Evolutionary conservation across 2,113 vertebrate species (phyloP).

Genomic region (Haliaeetus leucogaster): DNA sequence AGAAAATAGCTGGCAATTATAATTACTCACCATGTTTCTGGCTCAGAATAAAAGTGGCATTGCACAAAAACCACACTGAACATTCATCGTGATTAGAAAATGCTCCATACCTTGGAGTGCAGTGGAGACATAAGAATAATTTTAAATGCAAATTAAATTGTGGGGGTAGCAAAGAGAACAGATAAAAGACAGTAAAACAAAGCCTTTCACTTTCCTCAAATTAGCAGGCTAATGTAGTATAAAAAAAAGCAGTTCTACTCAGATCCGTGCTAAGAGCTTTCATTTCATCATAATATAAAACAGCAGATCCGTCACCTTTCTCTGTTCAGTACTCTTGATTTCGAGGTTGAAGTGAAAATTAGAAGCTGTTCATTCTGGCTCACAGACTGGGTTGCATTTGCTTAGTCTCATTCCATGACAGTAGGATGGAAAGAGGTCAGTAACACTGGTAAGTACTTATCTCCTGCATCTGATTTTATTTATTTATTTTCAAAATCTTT

Average conservation of each 20-base stretch:
- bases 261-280: slow-evolving; percentile 68
- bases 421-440: slow-evolving; percentile 64
- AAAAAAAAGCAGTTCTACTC: slow-evolving; percentile 67
- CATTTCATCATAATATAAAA: slow-evolving; percentile 75
- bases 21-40: slow-evolving; percentile 75
- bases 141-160: slow-evolving; percentile 84
- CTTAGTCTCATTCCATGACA: slow-evolving; percentile 40
- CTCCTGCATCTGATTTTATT: slow-evolving; percentile 36
- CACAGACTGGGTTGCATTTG: slow-evolving; percentile 44
- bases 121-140: slow-evolving; percentile 76
- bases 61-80: slow-evolving; percentile 66
- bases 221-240: slow-evolving; percentile 76
- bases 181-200: slow-evolving; percentile 80
- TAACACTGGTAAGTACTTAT: slow-evolving; percentile 75
- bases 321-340: slow-evolving; percentile 69
- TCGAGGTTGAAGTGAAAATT: slow-evolving; percentile 75
- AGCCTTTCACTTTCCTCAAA: slow-evolving; percentile 79
- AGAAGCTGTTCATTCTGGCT: slow-evolving; percentile 73
- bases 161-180: slow-evolving; percentile 78
- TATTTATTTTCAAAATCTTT: slow-evolving; percentile 8
- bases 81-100: slow-evolving; percentile 72
- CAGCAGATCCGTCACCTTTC: slow-evolving; percentile 71
- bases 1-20: slow-evolving; percentile 68
- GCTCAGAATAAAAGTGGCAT: slow-evolving; percentile 71
- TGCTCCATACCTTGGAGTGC: slow-evolving; percentile 74